These are phyloP conservation scores for Drosophila prosaltans DNA, from an alignment of 1,140 invertebrate genomes.

Conservation along the genomic window DNA sequence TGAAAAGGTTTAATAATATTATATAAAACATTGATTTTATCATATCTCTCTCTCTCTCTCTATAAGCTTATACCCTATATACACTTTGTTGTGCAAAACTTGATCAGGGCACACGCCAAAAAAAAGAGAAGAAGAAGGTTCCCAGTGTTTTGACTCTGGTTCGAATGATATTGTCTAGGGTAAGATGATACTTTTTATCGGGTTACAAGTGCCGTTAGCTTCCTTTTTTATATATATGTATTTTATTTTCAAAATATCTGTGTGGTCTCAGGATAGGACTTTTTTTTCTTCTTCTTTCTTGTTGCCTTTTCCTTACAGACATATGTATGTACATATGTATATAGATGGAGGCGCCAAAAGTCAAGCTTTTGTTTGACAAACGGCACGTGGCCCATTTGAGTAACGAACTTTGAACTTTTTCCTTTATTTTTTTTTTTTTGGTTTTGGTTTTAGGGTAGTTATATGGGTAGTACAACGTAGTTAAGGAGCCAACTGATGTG, in stretches of 20 bases:
- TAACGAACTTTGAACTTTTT: background rate
- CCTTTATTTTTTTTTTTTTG: no score
- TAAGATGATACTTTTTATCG: slow-evolving; percentile 53
- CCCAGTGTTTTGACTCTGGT: slow-evolving; percentile 28
- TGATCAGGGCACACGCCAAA: slow-evolving; percentile 70
- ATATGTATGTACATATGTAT: background rate
- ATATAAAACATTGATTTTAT: no score
- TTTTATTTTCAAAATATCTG: slow-evolving; percentile 13
- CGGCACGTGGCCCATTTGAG: slow-evolving; percentile 43
- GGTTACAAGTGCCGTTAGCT: slow-evolving; percentile 59
- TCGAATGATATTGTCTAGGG: slow-evolving; percentile 13
- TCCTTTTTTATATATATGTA: background rate
- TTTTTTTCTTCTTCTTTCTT: background rate
- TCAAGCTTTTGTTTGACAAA: slow-evolving; percentile 72
- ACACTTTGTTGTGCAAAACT: slow-evolving; percentile 17
- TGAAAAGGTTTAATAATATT: no score
- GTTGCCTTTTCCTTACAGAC: no score
- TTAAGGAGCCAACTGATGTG: slow-evolving; percentile 58
- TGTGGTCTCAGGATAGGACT: slow-evolving; percentile 32
- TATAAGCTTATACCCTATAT: no score
- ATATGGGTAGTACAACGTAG: background rate
- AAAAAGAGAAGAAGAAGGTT: slow-evolving; percentile 75
- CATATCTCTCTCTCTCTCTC: no score
- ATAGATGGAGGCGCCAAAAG: slow-evolving; percentile 48
- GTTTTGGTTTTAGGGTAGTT: background rate